A percentile compares a stretch with the other conserved stretches of the same genome.
These are phyloP conservation scores for Phytoseiulus persimilis DNA, from an alignment of 2,888 invertebrate species.

Conservation along the genomic window DNA sequence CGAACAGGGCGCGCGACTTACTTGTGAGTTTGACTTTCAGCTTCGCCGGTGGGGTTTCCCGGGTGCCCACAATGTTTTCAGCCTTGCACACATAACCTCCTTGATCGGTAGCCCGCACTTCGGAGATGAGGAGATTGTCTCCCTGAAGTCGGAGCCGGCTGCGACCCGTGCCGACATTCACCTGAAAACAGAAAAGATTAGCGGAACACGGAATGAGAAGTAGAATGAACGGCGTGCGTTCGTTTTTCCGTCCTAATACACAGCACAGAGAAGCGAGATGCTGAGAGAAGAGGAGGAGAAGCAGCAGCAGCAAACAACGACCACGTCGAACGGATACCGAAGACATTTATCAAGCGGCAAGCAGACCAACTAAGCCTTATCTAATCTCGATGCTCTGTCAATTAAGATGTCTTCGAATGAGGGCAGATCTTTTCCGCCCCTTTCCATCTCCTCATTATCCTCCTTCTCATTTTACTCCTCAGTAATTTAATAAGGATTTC, in stretches of 20 bases:
- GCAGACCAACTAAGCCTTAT: background rate
- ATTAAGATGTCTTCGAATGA: background rate
- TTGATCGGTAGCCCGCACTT: constrained; percentile 27
- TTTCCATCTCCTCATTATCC: background rate
- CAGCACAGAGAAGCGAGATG: background rate
- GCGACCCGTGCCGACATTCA: constrained; percentile 27
- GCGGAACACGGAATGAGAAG: background rate
- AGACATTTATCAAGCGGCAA: background rate
- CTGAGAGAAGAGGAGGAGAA: too few species aligned
- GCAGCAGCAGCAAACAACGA: background rate
- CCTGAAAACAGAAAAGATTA: background rate
- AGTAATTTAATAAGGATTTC: background rate
- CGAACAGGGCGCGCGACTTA: background rate
- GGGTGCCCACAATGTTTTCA: constrained; percentile 5
- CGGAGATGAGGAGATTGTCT: constrained; percentile 21
- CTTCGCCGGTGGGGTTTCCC: background rate
- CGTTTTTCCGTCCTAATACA: background rate
- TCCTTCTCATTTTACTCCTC: background rate
- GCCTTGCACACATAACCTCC: constrained; percentile 32
- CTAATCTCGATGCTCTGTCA: background rate
- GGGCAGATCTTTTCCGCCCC: background rate
- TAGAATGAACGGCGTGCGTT: background rate
- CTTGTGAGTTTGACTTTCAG: constrained; percentile 11
- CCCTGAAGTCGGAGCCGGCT: constrained; percentile 18
- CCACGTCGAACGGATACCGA: background rate